phyloP scores from a whole-genome alignment of 2,797 vertebrate genomes.

The Chiloscyllium punctatum region DNA sequence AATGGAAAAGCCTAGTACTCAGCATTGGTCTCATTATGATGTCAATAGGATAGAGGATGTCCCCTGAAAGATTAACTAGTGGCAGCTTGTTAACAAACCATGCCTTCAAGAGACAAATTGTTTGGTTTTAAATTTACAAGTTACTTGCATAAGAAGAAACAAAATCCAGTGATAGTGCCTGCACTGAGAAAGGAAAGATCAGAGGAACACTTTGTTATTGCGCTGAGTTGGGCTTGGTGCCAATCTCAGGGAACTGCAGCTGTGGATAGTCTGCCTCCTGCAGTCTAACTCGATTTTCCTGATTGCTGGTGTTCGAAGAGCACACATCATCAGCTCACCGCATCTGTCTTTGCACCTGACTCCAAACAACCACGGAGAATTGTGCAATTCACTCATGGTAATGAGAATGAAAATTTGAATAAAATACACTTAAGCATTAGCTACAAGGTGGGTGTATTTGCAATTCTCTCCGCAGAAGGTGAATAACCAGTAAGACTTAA shows the following conservation, averaged over 20 bases:
- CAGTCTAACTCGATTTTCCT: slow-evolving; percentile 18
- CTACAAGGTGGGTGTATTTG: not conserved
- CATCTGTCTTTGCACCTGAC: slow-evolving; percentile 14
- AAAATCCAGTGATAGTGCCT: not conserved
- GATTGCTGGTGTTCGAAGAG: not conserved
- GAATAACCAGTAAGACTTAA: not conserved
- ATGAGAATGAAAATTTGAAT: not conserved
- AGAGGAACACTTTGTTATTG: not conserved
- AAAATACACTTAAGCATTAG: not conserved
- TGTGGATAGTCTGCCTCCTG: not conserved
- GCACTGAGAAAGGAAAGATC: not conserved
- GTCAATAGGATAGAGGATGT: not conserved
- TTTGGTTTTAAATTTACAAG: not conserved
- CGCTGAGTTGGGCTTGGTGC: not conserved
- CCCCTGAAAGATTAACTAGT: not conserved
- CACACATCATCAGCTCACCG: not conserved
- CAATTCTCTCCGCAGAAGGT: not conserved
- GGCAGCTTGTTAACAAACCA: too few species aligned
- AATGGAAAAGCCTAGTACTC: not conserved
- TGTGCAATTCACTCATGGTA: not conserved
- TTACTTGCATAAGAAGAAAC: not conserved
- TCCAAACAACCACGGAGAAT: not conserved
- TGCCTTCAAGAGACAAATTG: not conserved
- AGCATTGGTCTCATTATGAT: not conserved
- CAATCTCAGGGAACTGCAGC: not conserved